Base-by-base conservation (phyloP, 2,797 vertebrate species). In the Glossophaga mutica region DNA sequence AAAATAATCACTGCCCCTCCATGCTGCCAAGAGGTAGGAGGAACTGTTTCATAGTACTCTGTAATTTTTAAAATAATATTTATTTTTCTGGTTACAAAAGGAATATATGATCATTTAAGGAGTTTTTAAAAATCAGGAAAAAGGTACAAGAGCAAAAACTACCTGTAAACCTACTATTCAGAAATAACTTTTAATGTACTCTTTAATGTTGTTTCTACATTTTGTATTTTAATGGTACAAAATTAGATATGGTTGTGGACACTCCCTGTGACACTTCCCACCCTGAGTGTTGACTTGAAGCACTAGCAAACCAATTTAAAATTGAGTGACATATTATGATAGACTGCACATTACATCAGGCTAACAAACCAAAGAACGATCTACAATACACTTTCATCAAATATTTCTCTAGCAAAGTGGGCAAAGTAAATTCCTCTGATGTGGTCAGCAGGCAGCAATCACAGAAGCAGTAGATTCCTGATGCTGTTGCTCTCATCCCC, bases 41-140 rank as follows among this genome's bases (percentile, higher is more conserved):
- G 11, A 29, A 93, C 42, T 89, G 7, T 44, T 62, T 89, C 55
- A 62, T 67, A 95, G 62, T 19, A 34, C 22, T 37, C 48, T 44
- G 15, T 65, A 68, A 2, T 84, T 84, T 50, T 86, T 68, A 2
- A 85, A 92, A 84, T 76, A 82, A 67, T 59, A 85, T 42, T 81
- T 74, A 59, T 32, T 94, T 94, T 77, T 78, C 44, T 44, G 24
- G 2, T 83, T 91, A 73, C 18, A 96, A 83, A 91, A 82, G 77
- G 39, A 68, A 82, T 19, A 44, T 29, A 65, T 39, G 16, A 0
- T 77, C 46, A 74, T 42, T 78, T 3, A 24, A 73, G 29, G 39
- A 9, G 3, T 73, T 77, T 77, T 77, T 21, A 21, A 48, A 50
- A 50, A 34, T 68, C 39, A 78, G 6, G 7, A 44, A 85, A 95